These are phyloP conservation scores for Nephrotoma flavescens DNA, from an alignment of 2,888 invertebrate species.

Conservation along the genomic window DNA sequence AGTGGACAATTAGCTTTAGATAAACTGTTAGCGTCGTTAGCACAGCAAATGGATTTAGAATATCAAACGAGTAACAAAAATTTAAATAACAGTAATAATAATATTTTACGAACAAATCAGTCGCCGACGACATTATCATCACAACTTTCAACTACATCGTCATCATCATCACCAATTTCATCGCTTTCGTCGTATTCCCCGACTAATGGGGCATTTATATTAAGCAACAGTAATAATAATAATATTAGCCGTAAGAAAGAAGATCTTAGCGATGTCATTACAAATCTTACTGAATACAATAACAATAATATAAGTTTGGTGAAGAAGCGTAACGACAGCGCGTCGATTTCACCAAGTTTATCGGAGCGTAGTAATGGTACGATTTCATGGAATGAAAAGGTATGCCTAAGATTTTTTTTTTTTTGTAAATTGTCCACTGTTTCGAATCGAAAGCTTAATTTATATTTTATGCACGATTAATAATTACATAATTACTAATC, in stretches of 20 bases:
- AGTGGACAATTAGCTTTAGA: constrained; percentile 16
- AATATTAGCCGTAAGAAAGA: constrained; percentile 9
- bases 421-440: background rate
- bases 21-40: constrained; percentile 16
- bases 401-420: constrained; percentile 10
- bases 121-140: background rate
- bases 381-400: constrained; percentile 18
- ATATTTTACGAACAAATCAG: background rate
- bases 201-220: background rate
- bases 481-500: background rate
- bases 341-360: constrained; percentile 18
- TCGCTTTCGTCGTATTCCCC: background rate
- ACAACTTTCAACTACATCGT: background rate
- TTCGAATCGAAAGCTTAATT: background rate
- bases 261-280: constrained; percentile 7
- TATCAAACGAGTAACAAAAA: constrained; percentile 10
- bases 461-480: background rate
- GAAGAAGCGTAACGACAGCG: constrained; percentile 13
- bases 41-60: constrained; percentile 13
- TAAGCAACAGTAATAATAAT: constrained; percentile 15
- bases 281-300: constrained; percentile 7
- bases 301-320: background rate
- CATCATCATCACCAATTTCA: constrained; percentile 13
- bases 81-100: background rate
- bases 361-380: constrained; percentile 18